Evolutionary conservation across 1,140 invertebrate genomes (phyloP), one percentile per base, ranked within the genome.

Genomic region (Chironomus tepperi): DNA sequence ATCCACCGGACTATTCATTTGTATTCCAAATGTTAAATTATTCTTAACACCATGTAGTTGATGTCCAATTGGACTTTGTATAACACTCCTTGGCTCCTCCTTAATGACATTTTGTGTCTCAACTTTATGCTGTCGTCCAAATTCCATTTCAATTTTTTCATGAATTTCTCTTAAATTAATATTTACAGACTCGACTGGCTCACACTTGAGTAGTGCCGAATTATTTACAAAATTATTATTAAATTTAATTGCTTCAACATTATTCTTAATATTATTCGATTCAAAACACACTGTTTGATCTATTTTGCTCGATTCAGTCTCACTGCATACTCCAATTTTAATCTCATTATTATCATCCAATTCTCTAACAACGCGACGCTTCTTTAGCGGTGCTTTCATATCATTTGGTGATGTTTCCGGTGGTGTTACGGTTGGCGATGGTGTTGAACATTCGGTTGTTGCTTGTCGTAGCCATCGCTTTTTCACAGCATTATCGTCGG

Each of bases 311-410:
- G 7, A 7, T 16, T 67, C 15, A 19, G 64, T 67, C n/a, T 67
- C n/a, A 15, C 43, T 47, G 2, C 43, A 47, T 3, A 15, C 43
- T 10, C 43, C 16, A 19, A 18, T 67, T 67, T 67, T 57, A 57
- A 57, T 57, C 47, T 57, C 47, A 57, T n/a, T 57, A n/a, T 12
- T 10, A 57, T 57, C 47, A 10, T 57, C 47, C 2, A 57, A 3
- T 57, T 57, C 47, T 2, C 47, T 2, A 3, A n/a, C 7, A 10
- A 57, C 47, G 2, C 47, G 47, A 8, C 64, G 64, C n/a, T 67
- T 67, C 64, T 67, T 67, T 16, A 19, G 8, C n/a, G 64, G 64
- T 67, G 64, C 64, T 67, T 67, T 67, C n/a, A 67, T 19, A 67
- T 67, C 64, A 19, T 18, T 67, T 16, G 64, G 64, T 16, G 64